Evolutionary conservation across 2,888 invertebrate species (phyloP).

Genomic region (Iphiclides podalirius): DNA sequence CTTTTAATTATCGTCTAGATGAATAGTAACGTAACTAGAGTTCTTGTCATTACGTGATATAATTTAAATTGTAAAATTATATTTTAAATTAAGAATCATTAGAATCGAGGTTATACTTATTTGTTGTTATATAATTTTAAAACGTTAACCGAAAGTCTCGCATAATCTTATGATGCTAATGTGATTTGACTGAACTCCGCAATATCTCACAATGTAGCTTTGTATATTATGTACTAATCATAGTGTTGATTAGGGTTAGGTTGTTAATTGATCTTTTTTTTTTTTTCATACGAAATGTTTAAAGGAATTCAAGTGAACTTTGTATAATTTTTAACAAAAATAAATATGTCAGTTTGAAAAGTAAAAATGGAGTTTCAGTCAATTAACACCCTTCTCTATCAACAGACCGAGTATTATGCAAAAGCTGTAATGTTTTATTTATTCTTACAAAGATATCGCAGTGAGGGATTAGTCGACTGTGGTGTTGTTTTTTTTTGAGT

Average conservation of each 20-base stretch:
- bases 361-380: slow-evolving; percentile 77
- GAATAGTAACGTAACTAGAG: slow-evolving; percentile 48
- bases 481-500: slow-evolving; percentile 24
- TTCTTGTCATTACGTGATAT: slow-evolving; percentile 70
- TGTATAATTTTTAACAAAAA: slow-evolving; percentile 74
- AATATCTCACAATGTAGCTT: slow-evolving; percentile 48
- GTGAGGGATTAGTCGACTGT: background rate
- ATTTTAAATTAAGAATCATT: slow-evolving; percentile 27
- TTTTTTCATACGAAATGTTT: slow-evolving; percentile 64
- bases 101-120: slow-evolving; percentile 35
- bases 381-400: slow-evolving; percentile 78
- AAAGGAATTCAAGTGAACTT: slow-evolving; percentile 57
- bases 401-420: slow-evolving; percentile 36
- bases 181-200: slow-evolving; percentile 76
- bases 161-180: slow-evolving; percentile 40
- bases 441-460: background rate
- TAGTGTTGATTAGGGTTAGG: slow-evolving; percentile 71
- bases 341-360: slow-evolving; percentile 73
- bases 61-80: slow-evolving; percentile 40
- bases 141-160: slow-evolving; percentile 36
- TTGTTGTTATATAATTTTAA: slow-evolving; percentile 41
- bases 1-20: slow-evolving; percentile 49
- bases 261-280: slow-evolving; percentile 75
- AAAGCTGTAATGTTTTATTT: background rate
- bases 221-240: slow-evolving; percentile 52